Evolutionary conservation across 2,888 invertebrate genomes (phyloP), one percentile per base, ranked within the genome.

Genomic region (Rotaria macrura): DNA sequence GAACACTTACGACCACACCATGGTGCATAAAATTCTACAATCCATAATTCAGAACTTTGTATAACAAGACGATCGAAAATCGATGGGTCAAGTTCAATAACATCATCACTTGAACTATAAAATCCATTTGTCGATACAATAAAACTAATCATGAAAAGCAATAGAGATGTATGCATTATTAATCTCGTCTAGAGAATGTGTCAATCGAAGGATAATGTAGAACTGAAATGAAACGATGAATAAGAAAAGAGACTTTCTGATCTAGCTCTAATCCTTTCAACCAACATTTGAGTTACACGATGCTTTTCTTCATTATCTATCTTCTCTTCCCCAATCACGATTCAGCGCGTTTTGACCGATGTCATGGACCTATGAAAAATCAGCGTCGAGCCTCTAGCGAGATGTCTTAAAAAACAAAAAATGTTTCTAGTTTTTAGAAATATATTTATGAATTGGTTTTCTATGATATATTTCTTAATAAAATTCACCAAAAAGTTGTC

Each of bases 21-120:
- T 10, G 92, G 92, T 10, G 98, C 98, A 91, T 94, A 98, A 93
- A 99, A 99, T 91, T 98, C 97, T 3, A 99, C 96, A 88, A 99
- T 92, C 97, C 97, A 98, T 20, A 86, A 23, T 20, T 85, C 85
- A 90, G 95, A 94, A 54, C 85, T 85, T 55, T 47, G 52, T 14
- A 57, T 23, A 10, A 86, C 85, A 25, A 79, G 52, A 7, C 83
- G 79, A 88, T 96, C 95, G 91, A 99, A 99, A 92, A 99, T 99
- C 87, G 94, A 93, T 90, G 99, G 98, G 0, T 98, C 99, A 87
- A 99, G 92, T 89, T 96, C 96, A 88, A 99, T 92, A 38, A 99
- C 98, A 52, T 86, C 86, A 55, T 85, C 86, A 14, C 29, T 34
- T 38, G 86, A 57, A 55, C 74, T 74, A 9, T 86, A 86, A 29